Evolutionary conservation across 2,797 vertebrate species (phyloP), one percentile per base, ranked within the genome.

Genomic region (Potorous gilbertii): DNA sequence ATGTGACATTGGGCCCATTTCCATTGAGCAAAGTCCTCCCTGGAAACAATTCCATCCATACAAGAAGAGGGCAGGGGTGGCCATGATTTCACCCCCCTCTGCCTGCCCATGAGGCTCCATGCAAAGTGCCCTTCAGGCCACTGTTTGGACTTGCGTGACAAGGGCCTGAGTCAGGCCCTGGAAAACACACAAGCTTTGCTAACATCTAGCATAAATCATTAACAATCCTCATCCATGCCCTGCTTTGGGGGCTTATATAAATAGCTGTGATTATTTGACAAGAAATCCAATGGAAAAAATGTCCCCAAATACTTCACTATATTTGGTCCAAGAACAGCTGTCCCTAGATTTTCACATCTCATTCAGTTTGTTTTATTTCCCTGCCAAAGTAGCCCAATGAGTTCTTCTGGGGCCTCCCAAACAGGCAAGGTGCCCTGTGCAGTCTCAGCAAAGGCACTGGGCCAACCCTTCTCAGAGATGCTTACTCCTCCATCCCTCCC

Each of bases 171-270:
- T 57, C 0, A 24, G 90, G 96, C 96, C 92, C 97, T 98, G 98
- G 98, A 97, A 62, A 81, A 95, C 55, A 46, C 5, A 97, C 98
- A 97, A 97, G 97, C 97, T 96, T 97, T 87, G 55, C 97, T 96
- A 97, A 97, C 96, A 97, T 97, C 97, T 96, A 96, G 0, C 0
- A 98, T 98, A 97, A 98, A 98, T 98, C 98, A 98, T 95, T 97
- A 96, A 95, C 55, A 94, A 95, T 95, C 97, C 97, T 97, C 97
- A 74, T 97, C 97, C 16, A 31, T 3, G 4, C 96, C 89, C 97
- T 98, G 98, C 94, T 97, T 97, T 91, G 94, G 96, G 95, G 95
- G 98, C 98, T 98, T 96, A 98, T 95, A 96, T 97, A 98, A 99
- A 98, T 55, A 98, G 96, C 97, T 96, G 89, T 97, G 98, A 98